These are phyloP conservation scores for Albula goreensis DNA, from an alignment of 2,113 vertebrate species.

Conservation along the genomic window DNA sequence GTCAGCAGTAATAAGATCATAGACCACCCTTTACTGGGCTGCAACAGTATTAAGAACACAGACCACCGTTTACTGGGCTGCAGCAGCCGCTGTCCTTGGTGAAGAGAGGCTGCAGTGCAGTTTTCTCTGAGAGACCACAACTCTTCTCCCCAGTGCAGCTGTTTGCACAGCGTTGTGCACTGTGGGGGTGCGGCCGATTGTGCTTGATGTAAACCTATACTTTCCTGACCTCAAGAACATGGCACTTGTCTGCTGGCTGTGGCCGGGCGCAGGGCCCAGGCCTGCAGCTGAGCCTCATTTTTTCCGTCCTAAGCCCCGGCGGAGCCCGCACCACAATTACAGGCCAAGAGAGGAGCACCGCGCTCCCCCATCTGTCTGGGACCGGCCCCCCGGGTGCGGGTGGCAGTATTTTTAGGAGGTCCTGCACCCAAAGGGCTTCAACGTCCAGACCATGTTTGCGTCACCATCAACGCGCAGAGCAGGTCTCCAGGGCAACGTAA, in stretches of 20 bases:
- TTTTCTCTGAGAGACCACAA: background rate
- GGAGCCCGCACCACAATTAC: conserved; percentile 2
- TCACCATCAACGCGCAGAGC: conserved; percentile 46
- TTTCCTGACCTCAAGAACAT: conserved; percentile 63
- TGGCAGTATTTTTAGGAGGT: conserved; percentile 44
- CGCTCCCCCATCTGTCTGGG: conserved; percentile 57
- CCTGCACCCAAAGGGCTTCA: conserved; percentile 44
- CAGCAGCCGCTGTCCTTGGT: background rate
- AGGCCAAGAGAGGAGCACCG: background rate
- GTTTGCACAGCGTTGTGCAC: conserved; percentile 39
- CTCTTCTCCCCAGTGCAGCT: background rate
- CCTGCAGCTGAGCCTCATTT: conserved; percentile 33
- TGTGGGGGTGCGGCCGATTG: conserved; percentile 54
- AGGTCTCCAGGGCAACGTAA: conserved; percentile 10
- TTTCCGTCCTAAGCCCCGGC: conserved; percentile 46
- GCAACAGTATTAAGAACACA: conserved; percentile 44
- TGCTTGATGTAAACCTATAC: conserved; percentile 53
- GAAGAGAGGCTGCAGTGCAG: background rate
- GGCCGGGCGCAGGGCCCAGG: conserved; percentile 51
- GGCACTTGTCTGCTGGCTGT: conserved; percentile 56
- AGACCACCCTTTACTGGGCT: conserved; percentile 14
- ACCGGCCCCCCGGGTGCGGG: conserved; percentile 39
- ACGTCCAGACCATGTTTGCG: conserved; percentile 33
- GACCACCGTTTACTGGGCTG: conserved; percentile 17
- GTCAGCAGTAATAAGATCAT: background rate